A percentile compares a stretch with the other conserved stretches of the same genome.
Evolutionary conservation across 1,140 invertebrate species (phyloP).

Genomic region (Penaeus chinensis): DNA sequence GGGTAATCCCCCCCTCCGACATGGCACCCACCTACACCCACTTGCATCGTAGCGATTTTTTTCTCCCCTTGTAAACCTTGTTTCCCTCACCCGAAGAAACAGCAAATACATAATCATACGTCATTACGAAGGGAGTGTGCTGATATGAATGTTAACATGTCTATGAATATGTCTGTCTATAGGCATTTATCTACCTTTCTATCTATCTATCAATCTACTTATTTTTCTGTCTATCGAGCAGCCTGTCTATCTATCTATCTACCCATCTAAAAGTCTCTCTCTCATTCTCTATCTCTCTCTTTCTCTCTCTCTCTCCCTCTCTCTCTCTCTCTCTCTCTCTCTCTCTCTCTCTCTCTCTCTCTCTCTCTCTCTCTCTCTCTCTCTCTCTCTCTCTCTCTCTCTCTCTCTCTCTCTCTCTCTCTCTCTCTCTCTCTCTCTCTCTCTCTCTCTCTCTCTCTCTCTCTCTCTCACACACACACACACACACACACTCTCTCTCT

Average conservation of each 20-base stretch:
- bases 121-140: background rate
- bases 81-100: background rate
- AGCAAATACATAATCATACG: background rate
- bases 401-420: too few relatives aligned
- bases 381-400: too few relatives aligned
- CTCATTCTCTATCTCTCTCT: background rate
- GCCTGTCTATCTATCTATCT: background rate
- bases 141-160: background rate
- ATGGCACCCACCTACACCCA: too few relatives aligned
- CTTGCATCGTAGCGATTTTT: background rate
- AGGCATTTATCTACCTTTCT: background rate
- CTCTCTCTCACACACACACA: too few relatives aligned
- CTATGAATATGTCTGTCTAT: background rate
- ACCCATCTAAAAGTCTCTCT: background rate
- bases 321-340: too few relatives aligned
- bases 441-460: too few relatives aligned
- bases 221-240: background rate
- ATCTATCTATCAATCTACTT: background rate
- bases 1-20: too few relatives aligned
- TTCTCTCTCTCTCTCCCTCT: too few relatives aligned
- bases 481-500: too few relatives aligned
- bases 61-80: background rate
- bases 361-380: too few relatives aligned
- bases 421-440: too few relatives aligned
- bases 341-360: too few relatives aligned